These are phyloP conservation scores for Elachura formosa DNA, from an alignment of 2,113 vertebrate species.

Conservation along the genomic window DNA sequence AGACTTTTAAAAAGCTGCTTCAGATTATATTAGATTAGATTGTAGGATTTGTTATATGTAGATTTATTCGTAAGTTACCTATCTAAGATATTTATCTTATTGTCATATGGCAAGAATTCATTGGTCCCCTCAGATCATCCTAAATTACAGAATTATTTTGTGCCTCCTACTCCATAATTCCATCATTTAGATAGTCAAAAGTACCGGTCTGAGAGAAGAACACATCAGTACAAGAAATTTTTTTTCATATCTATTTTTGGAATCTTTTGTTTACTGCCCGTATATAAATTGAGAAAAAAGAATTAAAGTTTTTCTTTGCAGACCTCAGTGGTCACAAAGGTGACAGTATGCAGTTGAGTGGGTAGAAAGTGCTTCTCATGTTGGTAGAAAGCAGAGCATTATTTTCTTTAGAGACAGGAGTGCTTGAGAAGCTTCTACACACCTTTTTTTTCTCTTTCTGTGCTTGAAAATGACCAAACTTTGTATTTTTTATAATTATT, in stretches of 20 bases:
- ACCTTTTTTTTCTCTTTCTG: not conserved
- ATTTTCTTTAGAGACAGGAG: not conserved
- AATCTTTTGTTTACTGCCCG: not conserved
- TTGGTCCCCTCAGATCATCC: not conserved
- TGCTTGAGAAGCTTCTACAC: not conserved
- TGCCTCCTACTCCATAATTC: not conserved
- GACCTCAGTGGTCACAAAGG: not conserved
- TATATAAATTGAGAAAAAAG: not conserved
- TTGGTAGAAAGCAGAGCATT: not conserved
- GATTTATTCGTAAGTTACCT: not conserved
- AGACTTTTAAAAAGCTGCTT: not conserved
- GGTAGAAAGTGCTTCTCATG: not conserved
- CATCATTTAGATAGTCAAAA: not conserved
- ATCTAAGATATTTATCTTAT: not conserved
- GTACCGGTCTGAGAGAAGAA: not conserved
- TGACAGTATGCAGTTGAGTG: not conserved
- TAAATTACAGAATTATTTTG: not conserved
- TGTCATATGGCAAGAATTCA: not conserved
- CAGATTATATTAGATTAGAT: not conserved
- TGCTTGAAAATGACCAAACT: not conserved
- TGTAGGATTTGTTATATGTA: not conserved
- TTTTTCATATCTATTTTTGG: not conserved
- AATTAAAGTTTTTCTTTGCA: not conserved
- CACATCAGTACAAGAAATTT: not conserved
- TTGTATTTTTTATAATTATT: not conserved